Evolutionary conservation across 2,113 vertebrate species (phyloP).

Genomic region (Mus spicilegus): DNA sequence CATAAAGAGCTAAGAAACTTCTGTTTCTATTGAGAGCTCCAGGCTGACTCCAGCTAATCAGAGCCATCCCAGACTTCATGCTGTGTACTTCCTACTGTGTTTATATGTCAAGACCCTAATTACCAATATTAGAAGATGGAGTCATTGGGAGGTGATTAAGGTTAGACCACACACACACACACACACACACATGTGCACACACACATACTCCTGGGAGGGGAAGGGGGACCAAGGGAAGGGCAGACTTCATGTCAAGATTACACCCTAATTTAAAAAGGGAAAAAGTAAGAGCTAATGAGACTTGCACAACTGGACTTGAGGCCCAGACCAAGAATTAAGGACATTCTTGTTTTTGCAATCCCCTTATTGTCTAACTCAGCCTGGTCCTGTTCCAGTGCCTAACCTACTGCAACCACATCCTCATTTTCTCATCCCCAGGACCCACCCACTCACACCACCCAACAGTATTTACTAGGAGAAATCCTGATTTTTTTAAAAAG

Average conservation of each 20-base stretch:
- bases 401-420: background rate
- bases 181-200: rapidly evolving
- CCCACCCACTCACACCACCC: background rate
- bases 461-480: background rate
- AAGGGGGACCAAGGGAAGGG: too few species aligned
- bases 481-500: background rate
- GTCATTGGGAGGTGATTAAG: background rate
- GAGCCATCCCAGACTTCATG: background rate
- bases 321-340: background rate
- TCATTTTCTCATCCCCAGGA: background rate
- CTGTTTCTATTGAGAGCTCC: background rate
- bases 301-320: background rate
- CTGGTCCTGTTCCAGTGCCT: background rate
- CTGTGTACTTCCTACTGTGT: background rate
- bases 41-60: background rate
- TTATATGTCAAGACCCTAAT: background rate
- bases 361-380: background rate
- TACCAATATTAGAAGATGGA: background rate
- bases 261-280: background rate
- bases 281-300: background rate
- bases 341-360: background rate
- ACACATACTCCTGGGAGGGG: background rate
- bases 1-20: background rate
- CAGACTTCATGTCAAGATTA: background rate
- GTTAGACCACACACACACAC: too few species aligned